Conservation (phyloP, 2,888 invertebrate genomes). For the Cylindroiulus punctatus region DNA sequence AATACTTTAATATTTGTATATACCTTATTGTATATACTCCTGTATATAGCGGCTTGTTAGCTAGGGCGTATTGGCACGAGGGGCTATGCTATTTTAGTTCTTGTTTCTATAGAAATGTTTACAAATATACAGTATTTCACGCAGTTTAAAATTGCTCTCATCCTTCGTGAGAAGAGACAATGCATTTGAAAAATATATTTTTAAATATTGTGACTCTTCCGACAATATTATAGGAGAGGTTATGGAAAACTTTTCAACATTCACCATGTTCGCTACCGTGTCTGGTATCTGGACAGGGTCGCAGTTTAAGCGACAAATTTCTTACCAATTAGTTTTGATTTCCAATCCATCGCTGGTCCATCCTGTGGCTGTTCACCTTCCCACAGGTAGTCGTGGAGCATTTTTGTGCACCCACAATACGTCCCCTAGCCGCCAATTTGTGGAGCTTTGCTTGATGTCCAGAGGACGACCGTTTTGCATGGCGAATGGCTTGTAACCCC, state of each 20-base stretch:
- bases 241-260: conserved; percentile 22
- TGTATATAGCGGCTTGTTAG: too few species aligned
- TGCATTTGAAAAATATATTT: not conserved
- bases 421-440: conserved; percentile 54
- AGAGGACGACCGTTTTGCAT: conserved; percentile 40
- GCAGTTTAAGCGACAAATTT: not conserved
- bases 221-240: not conserved
- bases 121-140: not conserved
- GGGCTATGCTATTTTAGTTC: too few species aligned
- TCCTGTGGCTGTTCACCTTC: conserved; percentile 22
- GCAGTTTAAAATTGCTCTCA: not conserved
- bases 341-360: conserved; percentile 9
- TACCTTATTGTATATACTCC: too few species aligned
- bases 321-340: conserved; percentile 14
- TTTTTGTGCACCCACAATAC: conserved; percentile 52
- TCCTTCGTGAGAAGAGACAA: not conserved
- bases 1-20: too few species aligned
- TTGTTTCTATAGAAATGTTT: not conserved
- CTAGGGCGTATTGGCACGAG: too few species aligned
- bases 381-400: conserved; percentile 50
- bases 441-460: conserved; percentile 2
- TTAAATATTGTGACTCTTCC: not conserved
- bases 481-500: conserved; percentile 44
- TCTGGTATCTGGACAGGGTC: not conserved
- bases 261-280: not conserved